Evolutionary conservation across 2,113 vertebrate genomes (phyloP).

Genomic region (Nettapus auritus): DNA sequence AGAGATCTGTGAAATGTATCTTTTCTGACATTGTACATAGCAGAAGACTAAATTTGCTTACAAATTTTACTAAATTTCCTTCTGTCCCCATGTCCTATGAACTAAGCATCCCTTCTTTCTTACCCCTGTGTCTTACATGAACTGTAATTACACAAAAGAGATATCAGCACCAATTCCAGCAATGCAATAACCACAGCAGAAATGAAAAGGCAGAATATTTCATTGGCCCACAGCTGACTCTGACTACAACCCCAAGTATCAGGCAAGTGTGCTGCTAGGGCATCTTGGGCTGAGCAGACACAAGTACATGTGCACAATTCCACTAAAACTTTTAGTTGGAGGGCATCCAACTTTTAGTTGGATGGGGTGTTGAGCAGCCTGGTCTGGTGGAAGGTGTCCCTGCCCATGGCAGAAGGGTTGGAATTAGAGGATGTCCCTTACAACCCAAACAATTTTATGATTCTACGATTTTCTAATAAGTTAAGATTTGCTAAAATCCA

Average conservation of each 20-base stretch:
- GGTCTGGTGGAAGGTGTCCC: no score
- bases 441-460: no score
- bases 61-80: no score
- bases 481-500: not conserved
- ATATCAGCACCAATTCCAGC: not conserved
- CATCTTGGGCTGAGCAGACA: not conserved
- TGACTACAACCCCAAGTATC: not conserved
- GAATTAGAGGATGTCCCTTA: no score
- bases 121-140: not conserved
- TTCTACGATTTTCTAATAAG: not conserved
- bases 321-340: not conserved
- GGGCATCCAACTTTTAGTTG: no score
- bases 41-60: not conserved
- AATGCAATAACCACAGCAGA: not conserved
- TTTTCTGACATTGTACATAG: not conserved
- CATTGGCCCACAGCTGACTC: not conserved
- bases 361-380: no score
- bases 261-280: not conserved
- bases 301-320: rapidly evolving
- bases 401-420: no score
- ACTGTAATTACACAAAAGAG: not conserved
- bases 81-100: not conserved
- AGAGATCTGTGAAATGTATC: not conserved
- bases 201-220: not conserved
- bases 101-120: not conserved